Conservation (phyloP, 1,140 invertebrate genomes). For the Drosophila kikkawai region DNA sequence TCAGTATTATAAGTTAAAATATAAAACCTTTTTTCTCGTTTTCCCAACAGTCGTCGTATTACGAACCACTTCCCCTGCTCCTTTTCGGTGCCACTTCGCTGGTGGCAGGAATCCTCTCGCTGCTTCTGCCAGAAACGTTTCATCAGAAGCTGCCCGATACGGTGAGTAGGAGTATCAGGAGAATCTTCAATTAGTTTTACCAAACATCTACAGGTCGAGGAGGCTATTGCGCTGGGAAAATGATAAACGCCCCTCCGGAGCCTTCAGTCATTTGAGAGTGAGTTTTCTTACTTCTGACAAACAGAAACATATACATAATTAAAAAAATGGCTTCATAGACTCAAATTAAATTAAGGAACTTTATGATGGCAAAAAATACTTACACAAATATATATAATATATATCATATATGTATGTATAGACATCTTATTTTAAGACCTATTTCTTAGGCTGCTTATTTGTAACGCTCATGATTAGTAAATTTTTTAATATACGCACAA, state of each 20-base stretch:
- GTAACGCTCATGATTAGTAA: neutral
- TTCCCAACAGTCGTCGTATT: constrained; percentile 85
- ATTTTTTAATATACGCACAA: neutral
- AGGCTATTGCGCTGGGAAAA: constrained; percentile 64
- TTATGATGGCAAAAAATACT: neutral
- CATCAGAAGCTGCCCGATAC: constrained; percentile 87
- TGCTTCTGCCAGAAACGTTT: constrained; percentile 88
- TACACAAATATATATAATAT: neutral
- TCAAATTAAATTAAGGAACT: neutral
- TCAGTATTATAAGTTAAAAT: no score
- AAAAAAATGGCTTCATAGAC: neutral
- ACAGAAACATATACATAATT: no score
- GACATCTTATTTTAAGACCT: neutral
- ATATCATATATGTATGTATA: no score
- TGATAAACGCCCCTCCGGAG: neutral
- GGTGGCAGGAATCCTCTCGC: constrained; percentile 85
- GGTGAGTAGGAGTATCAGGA: constrained; percentile 33
- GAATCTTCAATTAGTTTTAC: neutral
- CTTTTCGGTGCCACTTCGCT: constrained; percentile 86
- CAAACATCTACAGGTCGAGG: constrained; percentile 41
- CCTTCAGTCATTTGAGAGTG: neutral
- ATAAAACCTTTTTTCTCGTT: neutral
- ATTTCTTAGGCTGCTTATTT: neutral
- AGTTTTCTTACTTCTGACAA: neutral
- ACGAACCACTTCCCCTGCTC: constrained; percentile 86